phyloP scores from a whole-genome alignment of 2,113 vertebrate species.

The Myxocyprinus asiaticus region DNA sequence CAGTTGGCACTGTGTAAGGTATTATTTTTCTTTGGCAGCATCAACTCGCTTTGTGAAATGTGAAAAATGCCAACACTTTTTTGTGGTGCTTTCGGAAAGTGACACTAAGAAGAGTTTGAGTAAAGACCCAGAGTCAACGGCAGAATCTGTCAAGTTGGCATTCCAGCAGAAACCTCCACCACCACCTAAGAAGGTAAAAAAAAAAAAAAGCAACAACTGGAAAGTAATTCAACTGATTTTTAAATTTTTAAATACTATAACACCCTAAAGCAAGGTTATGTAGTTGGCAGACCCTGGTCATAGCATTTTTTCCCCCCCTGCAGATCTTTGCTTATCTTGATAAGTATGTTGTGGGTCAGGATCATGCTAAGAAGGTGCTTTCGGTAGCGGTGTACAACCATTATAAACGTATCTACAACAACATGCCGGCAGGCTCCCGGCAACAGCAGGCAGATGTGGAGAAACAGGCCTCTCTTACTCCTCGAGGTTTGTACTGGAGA shows the following conservation, averaged over 20 bases:
- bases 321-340: constrained; percentile 92
- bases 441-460: constrained; percentile 85
- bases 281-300: not conserved
- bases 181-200: constrained; percentile 84
- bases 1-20: not conserved
- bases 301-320: not conserved
- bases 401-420: constrained; percentile 92
- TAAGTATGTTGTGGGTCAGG: constrained; percentile 90
- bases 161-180: constrained; percentile 90
- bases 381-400: constrained; percentile 92
- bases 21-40: constrained; percentile 65
- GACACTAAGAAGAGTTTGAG: constrained; percentile 88
- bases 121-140: constrained; percentile 86
- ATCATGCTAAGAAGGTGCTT: constrained; percentile 89
- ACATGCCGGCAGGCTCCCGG: constrained; percentile 80
- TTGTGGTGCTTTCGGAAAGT: constrained; percentile 87
- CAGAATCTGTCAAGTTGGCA: constrained; percentile 87
- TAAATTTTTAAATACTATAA: too few relatives aligned
- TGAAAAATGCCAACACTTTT: constrained; percentile 92
- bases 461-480: constrained; percentile 84
- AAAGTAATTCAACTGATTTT: too few relatives aligned
- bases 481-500: constrained; percentile 78
- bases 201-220: too few relatives aligned
- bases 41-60: constrained; percentile 91
- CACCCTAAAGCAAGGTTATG: too few relatives aligned